phyloP scores from a whole-genome alignment of 2,113 vertebrate species.

The Mustela nigripes region DNA sequence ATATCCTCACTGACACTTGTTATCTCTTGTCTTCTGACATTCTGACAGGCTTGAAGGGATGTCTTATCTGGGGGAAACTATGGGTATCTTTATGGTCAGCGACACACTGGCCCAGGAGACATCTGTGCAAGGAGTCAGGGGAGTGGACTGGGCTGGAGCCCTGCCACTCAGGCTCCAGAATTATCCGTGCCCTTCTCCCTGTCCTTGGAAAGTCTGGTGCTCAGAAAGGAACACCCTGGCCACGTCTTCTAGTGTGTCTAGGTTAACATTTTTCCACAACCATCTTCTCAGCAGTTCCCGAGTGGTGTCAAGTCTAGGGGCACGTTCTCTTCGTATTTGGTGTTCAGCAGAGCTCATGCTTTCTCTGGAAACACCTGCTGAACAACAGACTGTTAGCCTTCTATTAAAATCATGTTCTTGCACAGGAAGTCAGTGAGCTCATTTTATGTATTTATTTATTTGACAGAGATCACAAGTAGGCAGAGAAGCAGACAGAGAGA shows the following conservation, averaged over 20 bases:
- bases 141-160: not conserved
- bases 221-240: too few relatives aligned
- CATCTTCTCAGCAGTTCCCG: too few relatives aligned
- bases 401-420: not conserved
- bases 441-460: too few relatives aligned
- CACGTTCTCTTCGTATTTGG: not conserved
- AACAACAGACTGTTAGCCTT: not conserved
- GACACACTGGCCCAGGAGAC: not conserved
- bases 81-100: not conserved
- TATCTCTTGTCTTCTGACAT: not conserved
- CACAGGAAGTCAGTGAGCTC: not conserved
- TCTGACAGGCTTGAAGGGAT: not conserved
- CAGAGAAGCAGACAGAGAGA: too few relatives aligned
- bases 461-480: too few relatives aligned
- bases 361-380: not conserved
- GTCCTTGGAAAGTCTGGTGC: not conserved
- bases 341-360: not conserved
- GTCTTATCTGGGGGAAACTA: not conserved
- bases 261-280: not conserved
- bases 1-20: not conserved
- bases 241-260: accelerated
- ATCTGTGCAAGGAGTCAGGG: accelerated
- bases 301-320: not conserved
- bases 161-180: not conserved
- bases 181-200: too few relatives aligned